A percentile compares a stretch with the other conserved stretches of the same genome.
Conservation (phyloP, 2,113 vertebrate genomes). For the Platichthys stellatus region DNA sequence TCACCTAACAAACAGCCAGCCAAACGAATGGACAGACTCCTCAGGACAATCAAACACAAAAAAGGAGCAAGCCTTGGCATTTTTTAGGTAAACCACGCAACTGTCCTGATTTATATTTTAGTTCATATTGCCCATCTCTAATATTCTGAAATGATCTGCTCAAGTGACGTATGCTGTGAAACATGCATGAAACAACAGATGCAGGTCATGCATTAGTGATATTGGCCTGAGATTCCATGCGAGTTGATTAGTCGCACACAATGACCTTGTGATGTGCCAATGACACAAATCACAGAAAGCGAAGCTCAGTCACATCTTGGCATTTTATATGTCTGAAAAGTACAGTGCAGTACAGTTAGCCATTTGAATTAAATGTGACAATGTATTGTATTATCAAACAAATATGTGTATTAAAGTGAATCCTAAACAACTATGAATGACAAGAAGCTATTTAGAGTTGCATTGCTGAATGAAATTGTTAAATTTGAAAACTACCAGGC, state of each 20-base stretch:
- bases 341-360: neutral
- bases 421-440: neutral
- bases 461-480: neutral
- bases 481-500: neutral
- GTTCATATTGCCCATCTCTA: neutral
- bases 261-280: conserved; percentile 54
- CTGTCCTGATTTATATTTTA: neutral
- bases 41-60: neutral
- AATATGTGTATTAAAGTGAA: neutral
- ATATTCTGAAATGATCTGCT: conserved; percentile 19
- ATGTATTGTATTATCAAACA: neutral
- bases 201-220: conserved; percentile 59
- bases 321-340: neutral
- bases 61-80: neutral
- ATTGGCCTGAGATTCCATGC: conserved; percentile 28
- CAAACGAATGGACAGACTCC: no score
- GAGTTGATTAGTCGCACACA: conserved; percentile 36
- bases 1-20: neutral
- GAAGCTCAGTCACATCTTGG: no score
- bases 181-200: conserved; percentile 64
- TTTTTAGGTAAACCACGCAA: neutral
- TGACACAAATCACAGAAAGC: conserved; percentile 32
- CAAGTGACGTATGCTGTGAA: conserved; percentile 27
- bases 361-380: neutral
- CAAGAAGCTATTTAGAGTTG: neutral